Evolutionary conservation across 2,113 vertebrate genomes (phyloP).

Genomic region (Alligator sinensis): DNA sequence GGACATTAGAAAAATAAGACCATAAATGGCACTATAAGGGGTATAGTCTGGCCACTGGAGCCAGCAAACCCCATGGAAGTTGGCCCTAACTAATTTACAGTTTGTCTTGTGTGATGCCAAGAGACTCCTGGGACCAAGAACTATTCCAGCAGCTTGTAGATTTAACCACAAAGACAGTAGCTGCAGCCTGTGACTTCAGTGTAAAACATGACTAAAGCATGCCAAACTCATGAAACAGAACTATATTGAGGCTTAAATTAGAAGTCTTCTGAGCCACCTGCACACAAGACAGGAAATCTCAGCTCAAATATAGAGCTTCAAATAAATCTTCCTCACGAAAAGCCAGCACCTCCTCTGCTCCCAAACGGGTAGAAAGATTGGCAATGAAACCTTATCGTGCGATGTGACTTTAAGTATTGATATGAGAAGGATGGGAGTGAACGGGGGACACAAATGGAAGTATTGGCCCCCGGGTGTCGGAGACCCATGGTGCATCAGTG

Average conservation of each 20-base stretch:
- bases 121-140: not conserved
- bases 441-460: not conserved
- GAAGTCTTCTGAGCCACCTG: not conserved
- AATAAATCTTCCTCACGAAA: not conserved
- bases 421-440: not conserved
- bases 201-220: not conserved
- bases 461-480: not conserved
- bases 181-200: not conserved
- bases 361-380: not conserved
- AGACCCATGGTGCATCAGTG: not conserved
- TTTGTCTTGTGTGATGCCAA: not conserved
- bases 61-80: not conserved
- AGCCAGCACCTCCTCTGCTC: not conserved
- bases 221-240: rapidly evolving
- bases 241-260: not conserved
- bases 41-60: not conserved
- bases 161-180: not conserved
- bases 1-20: not conserved
- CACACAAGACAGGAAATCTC: not conserved
- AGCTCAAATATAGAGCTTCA: not conserved
- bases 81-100: not conserved
- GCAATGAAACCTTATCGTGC: not conserved
- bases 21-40: not conserved
- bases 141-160: not conserved
- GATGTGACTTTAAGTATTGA: not conserved